Evolutionary conservation across 2,797 vertebrate genomes (phyloP).

Genomic region (Diglossa cyanea): DNA sequence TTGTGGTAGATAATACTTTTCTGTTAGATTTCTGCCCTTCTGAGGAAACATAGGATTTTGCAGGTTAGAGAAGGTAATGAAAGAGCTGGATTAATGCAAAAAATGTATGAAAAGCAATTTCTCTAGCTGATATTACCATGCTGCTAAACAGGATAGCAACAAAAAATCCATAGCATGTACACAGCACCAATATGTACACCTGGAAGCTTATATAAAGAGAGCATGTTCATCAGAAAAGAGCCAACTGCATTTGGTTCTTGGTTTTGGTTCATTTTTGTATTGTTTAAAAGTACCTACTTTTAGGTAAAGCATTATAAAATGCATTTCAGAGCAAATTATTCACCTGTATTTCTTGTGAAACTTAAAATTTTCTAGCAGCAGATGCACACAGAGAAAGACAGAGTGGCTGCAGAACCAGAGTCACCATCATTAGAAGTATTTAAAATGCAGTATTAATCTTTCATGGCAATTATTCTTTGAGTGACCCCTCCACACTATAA

Average conservation of each 20-base stretch:
- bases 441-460: background rate
- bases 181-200: background rate
- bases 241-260: background rate
- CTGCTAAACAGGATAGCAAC: background rate
- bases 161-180: background rate
- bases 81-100: background rate
- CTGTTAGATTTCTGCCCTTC: background rate
- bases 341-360: background rate
- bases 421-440: background rate
- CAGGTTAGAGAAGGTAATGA: background rate
- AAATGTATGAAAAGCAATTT: background rate
- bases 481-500: background rate
- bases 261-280: background rate
- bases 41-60: background rate
- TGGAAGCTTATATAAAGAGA: background rate
- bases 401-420: background rate
- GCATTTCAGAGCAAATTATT: background rate
- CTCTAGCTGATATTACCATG: rapidly evolving
- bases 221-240: background rate
- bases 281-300: background rate
- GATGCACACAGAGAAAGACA: background rate
- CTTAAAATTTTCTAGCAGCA: background rate
- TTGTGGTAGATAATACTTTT: background rate
- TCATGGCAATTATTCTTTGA: background rate
- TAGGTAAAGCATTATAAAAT: background rate